phyloP scores from a whole-genome alignment of 2,888 invertebrate species.

The Ectemnius lituratus region DNA sequence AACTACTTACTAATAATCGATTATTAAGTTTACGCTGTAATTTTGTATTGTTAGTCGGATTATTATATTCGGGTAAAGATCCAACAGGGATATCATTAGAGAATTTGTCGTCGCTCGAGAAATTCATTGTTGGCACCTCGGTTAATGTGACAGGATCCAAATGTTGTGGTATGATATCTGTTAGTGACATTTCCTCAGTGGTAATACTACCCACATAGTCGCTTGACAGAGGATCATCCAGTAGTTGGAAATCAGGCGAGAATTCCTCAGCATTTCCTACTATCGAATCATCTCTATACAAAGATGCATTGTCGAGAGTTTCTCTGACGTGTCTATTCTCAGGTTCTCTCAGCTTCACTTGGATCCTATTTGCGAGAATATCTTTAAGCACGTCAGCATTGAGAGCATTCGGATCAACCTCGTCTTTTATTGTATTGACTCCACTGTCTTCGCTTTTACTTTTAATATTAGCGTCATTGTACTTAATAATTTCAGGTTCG shows the following conservation, averaged over 20 bases:
- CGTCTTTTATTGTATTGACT: no score
- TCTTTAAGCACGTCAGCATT: conserved; percentile 48
- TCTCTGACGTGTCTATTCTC: conserved; percentile 51
- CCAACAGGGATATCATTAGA: not conserved
- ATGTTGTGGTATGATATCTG: not conserved
- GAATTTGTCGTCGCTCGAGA: not conserved
- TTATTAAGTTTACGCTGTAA: not conserved
- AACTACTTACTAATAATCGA: not conserved
- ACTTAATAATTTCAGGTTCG: no score
- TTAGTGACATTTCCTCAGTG: not conserved
- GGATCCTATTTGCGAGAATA: conserved; percentile 33
- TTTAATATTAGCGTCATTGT: no score
- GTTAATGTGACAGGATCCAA: no score
- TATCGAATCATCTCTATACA: conserved; percentile 13
- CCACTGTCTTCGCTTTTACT: no score
- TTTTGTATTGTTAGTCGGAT: not conserved
- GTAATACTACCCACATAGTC: not conserved
- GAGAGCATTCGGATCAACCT: conserved; percentile 17
- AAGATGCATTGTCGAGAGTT: conserved; percentile 26
- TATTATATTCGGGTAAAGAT: not conserved
- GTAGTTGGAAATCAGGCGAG: conserved; percentile 2
- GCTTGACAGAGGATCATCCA: not conserved
- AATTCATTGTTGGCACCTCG: not conserved
- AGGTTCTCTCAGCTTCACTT: conserved; percentile 16
- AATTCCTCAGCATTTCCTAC: conserved; percentile 13